Base-by-base conservation (phyloP, 2,888 invertebrate genomes). In the Scrobipalpa costella region DNA sequence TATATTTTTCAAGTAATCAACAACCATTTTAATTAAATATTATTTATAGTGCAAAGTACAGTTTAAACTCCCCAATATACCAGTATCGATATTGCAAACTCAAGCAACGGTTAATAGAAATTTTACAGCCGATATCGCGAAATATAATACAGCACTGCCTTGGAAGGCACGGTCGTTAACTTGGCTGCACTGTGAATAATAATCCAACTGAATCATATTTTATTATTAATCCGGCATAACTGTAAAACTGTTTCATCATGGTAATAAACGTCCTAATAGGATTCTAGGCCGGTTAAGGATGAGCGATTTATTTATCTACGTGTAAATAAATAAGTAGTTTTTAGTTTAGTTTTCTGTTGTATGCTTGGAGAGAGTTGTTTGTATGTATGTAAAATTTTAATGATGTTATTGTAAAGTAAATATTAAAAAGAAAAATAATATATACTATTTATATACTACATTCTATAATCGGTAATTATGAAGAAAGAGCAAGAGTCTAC, bases 251-350 rank as follows among this genome's bases (percentile, higher is more conserved):
- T 55, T 55, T 21, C 33, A 55, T 55, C 33, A 55, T 13, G n/a
- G 55, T 33, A 7, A 55, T 55, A 55, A 55, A 55, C 33, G 3
- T 34, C n/a, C 33, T 55, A 55, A 34, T n/a, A n/a, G n/a, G 52
- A 52, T 52, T 21, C 27, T 19, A 11, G 2, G 11, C 1, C 27
- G n/a, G n/a, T n/a, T n/a, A n/a, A n/a, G n/a, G n/a, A n/a, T n/a
- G n/a, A n/a, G n/a, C n/a, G n/a, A n/a, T n/a, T n/a, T n/a, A n/a
- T n/a, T n/a, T n/a, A n/a, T n/a, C n/a, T n/a, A n/a, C n/a, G n/a
- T n/a, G n/a, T n/a, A n/a, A n/a, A n/a, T n/a, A n/a, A n/a, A n/a
- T n/a, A n/a, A n/a, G n/a, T n/a, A n/a, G n/a, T n/a, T n/a, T n/a
- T n/a, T n/a, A n/a, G n/a, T n/a, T n/a, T n/a, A n/a, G n/a, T n/a